Conservation (phyloP, 2,113 vertebrate species). For the Ornithorhynchus anatinus region DNA sequence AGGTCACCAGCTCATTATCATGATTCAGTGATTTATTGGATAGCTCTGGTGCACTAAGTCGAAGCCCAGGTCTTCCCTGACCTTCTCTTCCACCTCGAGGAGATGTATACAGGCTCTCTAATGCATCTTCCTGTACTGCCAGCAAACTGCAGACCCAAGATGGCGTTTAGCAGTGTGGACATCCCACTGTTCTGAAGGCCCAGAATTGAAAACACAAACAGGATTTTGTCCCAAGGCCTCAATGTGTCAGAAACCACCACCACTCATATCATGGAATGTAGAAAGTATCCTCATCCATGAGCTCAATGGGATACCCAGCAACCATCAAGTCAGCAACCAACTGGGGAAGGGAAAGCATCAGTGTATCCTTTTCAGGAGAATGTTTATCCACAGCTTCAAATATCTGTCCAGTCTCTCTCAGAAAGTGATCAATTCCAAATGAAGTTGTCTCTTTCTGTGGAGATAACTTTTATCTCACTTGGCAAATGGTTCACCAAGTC, state of each 20-base stretch:
- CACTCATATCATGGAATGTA: slow-evolving; percentile 77
- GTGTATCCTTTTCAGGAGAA: neutral
- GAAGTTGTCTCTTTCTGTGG: slow-evolving; percentile 46
- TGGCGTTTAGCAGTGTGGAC: slow-evolving; percentile 73
- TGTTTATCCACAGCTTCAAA: slow-evolving; percentile 68
- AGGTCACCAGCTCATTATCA: slow-evolving; percentile 71
- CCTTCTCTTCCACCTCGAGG: slow-evolving; percentile 48
- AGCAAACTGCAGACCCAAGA: slow-evolving; percentile 73
- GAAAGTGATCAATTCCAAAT: slow-evolving; percentile 72
- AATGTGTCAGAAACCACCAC: slow-evolving; percentile 72
- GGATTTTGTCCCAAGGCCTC: slow-evolving; percentile 65
- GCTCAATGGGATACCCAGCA: slow-evolving; percentile 73
- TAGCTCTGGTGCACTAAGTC: slow-evolving; percentile 60
- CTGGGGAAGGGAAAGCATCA: slow-evolving; percentile 52
- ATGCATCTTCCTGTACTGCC: slow-evolving; percentile 74
- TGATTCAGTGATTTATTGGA: slow-evolving; percentile 38
- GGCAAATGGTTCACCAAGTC: neutral
- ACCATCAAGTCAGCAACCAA: slow-evolving; percentile 76
- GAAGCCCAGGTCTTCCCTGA: slow-evolving; percentile 43
- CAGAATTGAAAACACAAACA: slow-evolving; percentile 79
- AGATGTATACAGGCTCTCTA: slow-evolving; percentile 74
- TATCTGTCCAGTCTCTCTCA: slow-evolving; percentile 75
- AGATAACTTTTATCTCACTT: slow-evolving; percentile 55
- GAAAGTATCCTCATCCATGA: slow-evolving; percentile 81
- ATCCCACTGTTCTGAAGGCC: slow-evolving; percentile 77